phyloP scores from a whole-genome alignment of 2,888 invertebrate species.

The Falcaria lacertinaria region DNA sequence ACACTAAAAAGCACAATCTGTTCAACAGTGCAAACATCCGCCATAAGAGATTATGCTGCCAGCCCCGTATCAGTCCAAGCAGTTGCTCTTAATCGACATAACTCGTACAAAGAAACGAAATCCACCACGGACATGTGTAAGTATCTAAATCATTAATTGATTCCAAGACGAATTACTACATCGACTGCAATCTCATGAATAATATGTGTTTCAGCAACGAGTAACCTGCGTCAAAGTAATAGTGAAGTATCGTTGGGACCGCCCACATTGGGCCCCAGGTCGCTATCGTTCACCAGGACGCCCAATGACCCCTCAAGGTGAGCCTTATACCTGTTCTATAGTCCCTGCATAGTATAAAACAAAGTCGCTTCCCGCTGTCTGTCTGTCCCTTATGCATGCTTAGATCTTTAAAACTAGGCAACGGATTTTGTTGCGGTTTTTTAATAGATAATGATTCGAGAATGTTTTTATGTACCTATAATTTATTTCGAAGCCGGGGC shows the following conservation, averaged over 20 bases:
- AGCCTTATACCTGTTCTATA: slow-evolving; percentile 1
- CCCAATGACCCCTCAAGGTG: slow-evolving; percentile 56
- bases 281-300: slow-evolving; percentile 65
- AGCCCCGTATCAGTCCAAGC: slow-evolving; percentile 32
- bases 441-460: no score
- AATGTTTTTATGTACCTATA: no score
- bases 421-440: no score
- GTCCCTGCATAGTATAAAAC: no score
- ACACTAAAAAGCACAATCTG: slow-evolving; percentile 52
- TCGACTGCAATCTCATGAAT: not conserved
- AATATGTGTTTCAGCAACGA: slow-evolving; percentile 39
- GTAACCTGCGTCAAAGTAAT: slow-evolving; percentile 61
- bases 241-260: slow-evolving; percentile 70
- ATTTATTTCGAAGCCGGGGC: no score
- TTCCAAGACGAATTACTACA: not conserved
- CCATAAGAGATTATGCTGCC: slow-evolving; percentile 52
- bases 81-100: slow-evolving; percentile 64
- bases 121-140: slow-evolving; percentile 58
- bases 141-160: slow-evolving; percentile 23
- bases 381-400: no score
- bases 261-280: slow-evolving; percentile 63
- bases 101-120: slow-evolving; percentile 72
- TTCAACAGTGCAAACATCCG: slow-evolving; percentile 38
- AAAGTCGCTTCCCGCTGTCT: no score
- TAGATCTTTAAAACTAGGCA: no score